These are phyloP conservation scores for Drosophila nannoptera DNA, from an alignment of 1,140 invertebrate species.

Conservation along the genomic window DNA sequence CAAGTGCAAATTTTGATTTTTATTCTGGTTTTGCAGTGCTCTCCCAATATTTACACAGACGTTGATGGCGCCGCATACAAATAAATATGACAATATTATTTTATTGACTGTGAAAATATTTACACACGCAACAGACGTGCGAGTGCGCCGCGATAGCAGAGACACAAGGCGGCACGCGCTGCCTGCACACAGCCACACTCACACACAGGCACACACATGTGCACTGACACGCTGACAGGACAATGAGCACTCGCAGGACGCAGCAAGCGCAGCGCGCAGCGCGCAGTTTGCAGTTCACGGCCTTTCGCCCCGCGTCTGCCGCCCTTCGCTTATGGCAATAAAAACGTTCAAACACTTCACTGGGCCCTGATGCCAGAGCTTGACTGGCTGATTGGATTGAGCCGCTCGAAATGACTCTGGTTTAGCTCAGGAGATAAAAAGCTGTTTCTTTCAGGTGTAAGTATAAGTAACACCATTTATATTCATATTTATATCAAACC, in stretches of 20 bases:
- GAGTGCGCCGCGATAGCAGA: constrained; percentile 26
- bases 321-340: constrained; percentile 65
- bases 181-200: constrained; percentile 17
- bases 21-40: constrained; percentile 62
- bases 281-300: constrained; percentile 13
- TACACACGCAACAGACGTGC: constrained; percentile 65
- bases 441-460: too few species aligned
- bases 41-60: constrained; percentile 69
- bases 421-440: background rate
- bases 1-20: constrained; percentile 61
- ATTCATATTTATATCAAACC: too few species aligned
- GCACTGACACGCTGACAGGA: background rate
- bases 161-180: constrained; percentile 55
- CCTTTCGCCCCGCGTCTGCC: background rate
- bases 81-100: constrained; percentile 77
- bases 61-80: constrained; percentile 36
- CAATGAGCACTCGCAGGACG: constrained; percentile 13
- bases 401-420: constrained; percentile 37
- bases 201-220: background rate
- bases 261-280: constrained; percentile 30
- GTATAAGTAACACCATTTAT: too few species aligned
- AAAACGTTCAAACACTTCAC: constrained; percentile 51
- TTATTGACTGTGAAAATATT: constrained; percentile 77
- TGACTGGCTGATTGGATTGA: constrained; percentile 25
- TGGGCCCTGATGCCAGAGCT: constrained; percentile 7